Evolutionary conservation across 1,140 invertebrate genomes (phyloP).

Genomic region (Ceratina calcarata): DNA sequence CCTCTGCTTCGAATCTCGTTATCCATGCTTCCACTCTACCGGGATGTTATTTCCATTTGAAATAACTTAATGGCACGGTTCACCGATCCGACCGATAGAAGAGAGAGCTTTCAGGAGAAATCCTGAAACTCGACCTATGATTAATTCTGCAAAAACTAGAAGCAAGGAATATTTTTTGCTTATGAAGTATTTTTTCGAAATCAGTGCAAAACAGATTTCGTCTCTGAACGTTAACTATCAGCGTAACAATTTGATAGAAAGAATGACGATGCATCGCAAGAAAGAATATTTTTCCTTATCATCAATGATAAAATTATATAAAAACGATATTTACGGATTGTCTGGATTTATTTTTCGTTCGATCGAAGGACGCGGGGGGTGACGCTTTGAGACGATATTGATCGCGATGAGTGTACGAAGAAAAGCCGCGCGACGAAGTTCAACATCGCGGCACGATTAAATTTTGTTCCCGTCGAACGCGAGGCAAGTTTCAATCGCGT

Average conservation of each 20-base stretch:
- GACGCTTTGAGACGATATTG: conserved; percentile 19
- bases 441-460: conserved; percentile 19
- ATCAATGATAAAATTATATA: too few relatives aligned
- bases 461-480: conserved; percentile 20
- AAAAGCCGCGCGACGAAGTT: conserved; percentile 14
- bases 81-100: background rate
- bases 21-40: conserved; percentile 12
- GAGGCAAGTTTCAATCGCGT: background rate
- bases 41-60: conserved; percentile 19
- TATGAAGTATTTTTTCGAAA: too few relatives aligned
- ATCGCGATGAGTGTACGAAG: conserved; percentile 28
- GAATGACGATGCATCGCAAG: too few relatives aligned
- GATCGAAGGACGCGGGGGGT: background rate
- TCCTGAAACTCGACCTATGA: too few relatives aligned
- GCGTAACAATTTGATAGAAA: too few relatives aligned
- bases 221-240: too few relatives aligned
- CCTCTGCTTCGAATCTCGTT: conserved; percentile 14
- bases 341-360: background rate
- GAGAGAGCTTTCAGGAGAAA: background rate
- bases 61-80: conserved; percentile 24
- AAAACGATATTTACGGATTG: too few relatives aligned
- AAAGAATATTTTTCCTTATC: too few relatives aligned
- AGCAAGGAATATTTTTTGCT: too few relatives aligned
- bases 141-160: too few relatives aligned
- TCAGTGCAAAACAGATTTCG: too few relatives aligned